Evolutionary conservation across 2,113 vertebrate species (phyloP), one percentile per base, ranked within the genome.

Genomic region (Meleagris gallopavo): DNA sequence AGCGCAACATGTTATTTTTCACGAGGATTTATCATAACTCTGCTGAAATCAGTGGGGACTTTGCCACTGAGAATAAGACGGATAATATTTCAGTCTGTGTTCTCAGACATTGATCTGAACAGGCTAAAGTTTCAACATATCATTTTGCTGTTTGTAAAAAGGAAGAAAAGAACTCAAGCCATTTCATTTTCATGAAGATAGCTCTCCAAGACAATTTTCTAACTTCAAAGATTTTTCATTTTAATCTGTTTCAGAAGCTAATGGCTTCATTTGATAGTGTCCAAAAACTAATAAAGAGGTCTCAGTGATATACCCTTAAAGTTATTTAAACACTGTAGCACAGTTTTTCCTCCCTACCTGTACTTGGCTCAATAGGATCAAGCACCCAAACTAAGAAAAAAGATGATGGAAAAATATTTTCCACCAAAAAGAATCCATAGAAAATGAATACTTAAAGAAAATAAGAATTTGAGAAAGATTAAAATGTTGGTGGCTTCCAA

Each of bases 31-130:
- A 69, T 89, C 64, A 73, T 62, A 85, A 79, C 22, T 38, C 46
- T 61, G 40, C 22, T 48, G 71, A 93, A 89, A 87, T 91, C 74
- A 79, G 58, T 2, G 0, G 74, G 15, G 78, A 57, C 9, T 81
- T 75, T 62, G 43, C 77, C 87, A 65, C 29, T 74, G 74, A 91
- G 43, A 89, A 83, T 82, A 91, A 69, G 58, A 89, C 62, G 61
- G 46, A 78, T 86, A 46, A 76, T 78, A 82, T 79, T 91, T 93
- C 71, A 83, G 58, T 30, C 66, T 62, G 58, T 69, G 58, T 62
- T 87, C 93, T 88, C 64, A 89, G 87, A 60, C 16, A 27, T 27
- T 67, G 62, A 86, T 90, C 69, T 77, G 80, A 87, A 87, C 84
- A 78, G 11, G 62, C 84, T 95, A 79, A 87, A 75, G 29, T 86